These are phyloP conservation scores for Parus major DNA, from an alignment of 2,113 vertebrate genomes.

Conservation along the genomic window DNA sequence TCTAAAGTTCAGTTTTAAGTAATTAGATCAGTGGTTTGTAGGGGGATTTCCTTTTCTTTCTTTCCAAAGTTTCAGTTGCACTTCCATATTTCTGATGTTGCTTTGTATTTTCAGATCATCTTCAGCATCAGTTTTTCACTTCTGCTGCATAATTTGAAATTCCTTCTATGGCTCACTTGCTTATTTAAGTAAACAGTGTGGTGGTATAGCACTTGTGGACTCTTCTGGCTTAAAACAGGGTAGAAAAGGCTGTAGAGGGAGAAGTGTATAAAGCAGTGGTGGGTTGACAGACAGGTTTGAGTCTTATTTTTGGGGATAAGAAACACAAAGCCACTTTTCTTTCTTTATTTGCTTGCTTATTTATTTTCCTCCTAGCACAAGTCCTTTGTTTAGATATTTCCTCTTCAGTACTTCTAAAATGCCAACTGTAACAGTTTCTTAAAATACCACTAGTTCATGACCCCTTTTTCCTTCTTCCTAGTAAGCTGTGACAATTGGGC, in stretches of 20 bases:
- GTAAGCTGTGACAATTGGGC: neutral
- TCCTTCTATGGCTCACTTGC: neutral
- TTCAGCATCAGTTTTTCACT: constrained; percentile 8
- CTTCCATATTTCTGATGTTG: neutral
- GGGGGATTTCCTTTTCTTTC: neutral
- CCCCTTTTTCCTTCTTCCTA: neutral
- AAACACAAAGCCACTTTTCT: neutral
- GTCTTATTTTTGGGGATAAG: neutral
- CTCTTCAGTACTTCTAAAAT: neutral
- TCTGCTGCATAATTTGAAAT: neutral
- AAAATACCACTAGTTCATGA: neutral
- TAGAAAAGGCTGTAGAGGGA: neutral
- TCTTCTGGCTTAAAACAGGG: neutral
- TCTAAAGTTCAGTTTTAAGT: neutral
- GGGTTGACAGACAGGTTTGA: neutral
- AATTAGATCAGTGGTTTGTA: neutral
- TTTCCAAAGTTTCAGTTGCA: neutral
- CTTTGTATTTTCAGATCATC: neutral
- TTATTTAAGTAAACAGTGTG: neutral
- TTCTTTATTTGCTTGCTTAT: neutral
- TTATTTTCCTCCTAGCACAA: neutral
- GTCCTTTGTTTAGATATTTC: neutral
- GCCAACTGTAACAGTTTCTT: neutral
- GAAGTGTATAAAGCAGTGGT: neutral
- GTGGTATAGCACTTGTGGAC: neutral